These are phyloP conservation scores for Gallinago nigripennis DNA, from an alignment of 2,797 vertebrate genomes.

Conservation along the genomic window DNA sequence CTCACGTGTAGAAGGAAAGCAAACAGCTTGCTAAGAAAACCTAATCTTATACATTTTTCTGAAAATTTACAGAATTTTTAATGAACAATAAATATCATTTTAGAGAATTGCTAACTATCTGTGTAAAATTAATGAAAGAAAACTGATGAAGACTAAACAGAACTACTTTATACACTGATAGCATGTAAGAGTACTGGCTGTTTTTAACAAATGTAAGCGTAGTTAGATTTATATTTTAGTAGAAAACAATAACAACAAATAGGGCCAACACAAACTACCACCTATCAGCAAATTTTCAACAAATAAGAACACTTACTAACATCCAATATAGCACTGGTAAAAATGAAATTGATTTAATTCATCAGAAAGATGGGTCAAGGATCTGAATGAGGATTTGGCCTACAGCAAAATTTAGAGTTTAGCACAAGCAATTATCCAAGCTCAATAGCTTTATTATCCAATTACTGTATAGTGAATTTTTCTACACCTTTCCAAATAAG, in stretches of 20 bases:
- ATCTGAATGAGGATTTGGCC: neutral
- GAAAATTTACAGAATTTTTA: neutral
- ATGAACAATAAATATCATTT: neutral
- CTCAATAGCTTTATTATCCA: constrained; percentile 49
- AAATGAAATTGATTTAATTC: neutral
- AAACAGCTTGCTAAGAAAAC: neutral
- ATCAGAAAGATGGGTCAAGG: neutral
- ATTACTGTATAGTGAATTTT: constrained; percentile 15
- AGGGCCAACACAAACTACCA: neutral
- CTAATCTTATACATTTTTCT: neutral
- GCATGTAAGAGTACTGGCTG: neutral
- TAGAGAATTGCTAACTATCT: neutral
- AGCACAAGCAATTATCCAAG: neutral
- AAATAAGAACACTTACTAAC: neutral
- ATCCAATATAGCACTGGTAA: neutral
- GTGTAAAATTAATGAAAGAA: neutral
- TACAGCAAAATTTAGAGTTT: neutral
- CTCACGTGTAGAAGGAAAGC: accelerated
- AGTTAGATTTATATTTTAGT: neutral
- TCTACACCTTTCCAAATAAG: constrained; percentile 17
- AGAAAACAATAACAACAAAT: neutral
- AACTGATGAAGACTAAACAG: neutral
- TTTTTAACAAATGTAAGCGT: neutral
- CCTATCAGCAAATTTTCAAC: neutral
- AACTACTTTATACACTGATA: neutral